Evolutionary conservation across 2,888 invertebrate genomes (phyloP), one percentile per base, ranked within the genome.

Genomic region (Macrostomum cliftonense): DNA sequence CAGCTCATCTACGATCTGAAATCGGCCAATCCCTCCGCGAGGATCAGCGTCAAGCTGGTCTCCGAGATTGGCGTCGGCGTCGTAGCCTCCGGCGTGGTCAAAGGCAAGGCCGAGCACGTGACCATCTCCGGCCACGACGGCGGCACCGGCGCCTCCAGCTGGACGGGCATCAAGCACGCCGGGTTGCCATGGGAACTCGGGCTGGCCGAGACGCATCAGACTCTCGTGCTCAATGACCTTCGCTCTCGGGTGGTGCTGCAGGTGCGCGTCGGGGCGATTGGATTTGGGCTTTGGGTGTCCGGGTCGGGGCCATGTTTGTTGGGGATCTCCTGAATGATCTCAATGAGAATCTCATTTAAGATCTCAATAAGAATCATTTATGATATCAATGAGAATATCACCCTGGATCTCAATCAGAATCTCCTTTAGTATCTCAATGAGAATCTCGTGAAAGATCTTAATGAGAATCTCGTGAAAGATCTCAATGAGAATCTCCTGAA

Each of bases 111-210:
- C 0, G 95, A 95, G 64, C 95, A 95, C 71, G 87, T 97, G 59
- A 89, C 89, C 21, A 91, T 97, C 57, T 93, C 93, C 1, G 97
- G 97, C 0, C 95, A 97, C 72, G 97, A 97, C 73, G 97, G 97
- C 53, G 95, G 97, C 47, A 97, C 97, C 14, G 97, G 97, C 37
- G 97, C 95, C 43, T 87, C 87, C 64, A 88, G 88, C 51, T 95
- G 95, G 95, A 97, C 95, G 0, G 95, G 95, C 58, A 95, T 97
- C 65, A 97, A 97, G 74, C 71, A 82, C 56, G 95, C 97, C 40
- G 97, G 97, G 43, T 74, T 95, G 54, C 95, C 97, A 0, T 97
- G 95, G 95, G 97, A 97, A 73, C 75, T 97, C 62, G 97, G 97
- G 48, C 78, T 97, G 42, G 86, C 95, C 2, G 97, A 97, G 74